A percentile compares a stretch with the other conserved stretches of the same genome.
Conservation (phyloP, 2,797 vertebrate genomes). For the Rhinoraja longicauda region DNA sequence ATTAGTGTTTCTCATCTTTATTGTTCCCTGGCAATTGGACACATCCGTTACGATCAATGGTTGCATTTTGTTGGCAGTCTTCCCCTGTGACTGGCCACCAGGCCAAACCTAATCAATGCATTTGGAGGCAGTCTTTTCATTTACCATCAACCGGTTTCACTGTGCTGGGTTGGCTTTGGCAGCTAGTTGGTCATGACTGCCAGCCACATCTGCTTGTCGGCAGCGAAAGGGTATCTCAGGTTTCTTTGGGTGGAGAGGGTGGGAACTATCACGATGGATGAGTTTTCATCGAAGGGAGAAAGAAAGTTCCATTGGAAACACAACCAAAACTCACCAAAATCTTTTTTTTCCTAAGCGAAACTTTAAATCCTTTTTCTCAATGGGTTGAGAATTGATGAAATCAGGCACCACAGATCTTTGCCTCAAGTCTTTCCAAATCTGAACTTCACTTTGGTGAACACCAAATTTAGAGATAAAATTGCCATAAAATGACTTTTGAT, state of each 20-base stretch:
- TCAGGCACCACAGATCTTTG: constrained; percentile 26
- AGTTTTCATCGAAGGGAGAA: background rate
- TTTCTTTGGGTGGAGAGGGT: background rate
- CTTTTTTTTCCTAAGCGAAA: background rate
- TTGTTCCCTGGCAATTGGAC: constrained; percentile 40
- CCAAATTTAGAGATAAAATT: background rate
- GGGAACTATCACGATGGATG: background rate
- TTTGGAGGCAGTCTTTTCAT: background rate
- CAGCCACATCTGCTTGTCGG: background rate
- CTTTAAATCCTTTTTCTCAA: background rate
- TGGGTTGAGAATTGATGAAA: constrained; percentile 17
- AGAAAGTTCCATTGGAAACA: background rate
- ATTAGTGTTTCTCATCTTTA: constrained; percentile 99
- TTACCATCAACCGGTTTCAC: background rate
- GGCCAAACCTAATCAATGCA: background rate
- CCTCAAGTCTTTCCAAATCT: background rate
- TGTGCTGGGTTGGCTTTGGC: background rate
- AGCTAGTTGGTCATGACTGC: background rate
- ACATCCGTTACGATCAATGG: background rate
- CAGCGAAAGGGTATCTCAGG: background rate
- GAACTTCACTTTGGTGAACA: background rate
- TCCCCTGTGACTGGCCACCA: background rate
- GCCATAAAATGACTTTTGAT: background rate
- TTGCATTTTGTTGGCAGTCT: background rate
- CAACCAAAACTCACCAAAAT: background rate